Conservation (phyloP, 1,140 invertebrate species). For the Bombus soroeensis region DNA sequence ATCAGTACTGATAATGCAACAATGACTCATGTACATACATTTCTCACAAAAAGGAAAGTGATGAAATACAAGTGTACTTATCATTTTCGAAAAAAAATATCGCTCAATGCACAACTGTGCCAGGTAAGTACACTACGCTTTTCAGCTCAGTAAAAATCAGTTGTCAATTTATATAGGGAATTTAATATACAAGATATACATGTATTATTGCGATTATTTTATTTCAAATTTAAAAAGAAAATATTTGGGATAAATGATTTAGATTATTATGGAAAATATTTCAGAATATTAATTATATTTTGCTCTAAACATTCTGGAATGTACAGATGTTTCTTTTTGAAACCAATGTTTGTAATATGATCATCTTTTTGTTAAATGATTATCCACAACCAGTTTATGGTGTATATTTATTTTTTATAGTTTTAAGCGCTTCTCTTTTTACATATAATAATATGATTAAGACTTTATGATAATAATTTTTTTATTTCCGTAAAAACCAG, state of each 20-base stretch:
- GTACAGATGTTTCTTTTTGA: constrained; percentile 30
- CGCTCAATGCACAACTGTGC: constrained; percentile 45
- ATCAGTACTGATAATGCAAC: constrained; percentile 18
- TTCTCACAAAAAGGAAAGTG: constrained; percentile 8
- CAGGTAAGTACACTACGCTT: constrained; percentile 54
- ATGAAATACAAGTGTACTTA: constrained; percentile 33
- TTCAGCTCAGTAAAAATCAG: constrained; percentile 15
- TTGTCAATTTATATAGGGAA: constrained; percentile 11
- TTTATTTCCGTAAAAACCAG: constrained; percentile 68
- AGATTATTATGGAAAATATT: constrained; percentile 8
- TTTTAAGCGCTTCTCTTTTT: constrained; percentile 18
- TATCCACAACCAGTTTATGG: neutral
- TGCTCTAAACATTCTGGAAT: constrained; percentile 27
- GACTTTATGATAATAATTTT: constrained; percentile 44
- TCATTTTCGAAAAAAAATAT: constrained; percentile 7
- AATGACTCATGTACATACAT: constrained; percentile 35
- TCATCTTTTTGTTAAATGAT: neutral
- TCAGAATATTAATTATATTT: constrained; percentile 28
- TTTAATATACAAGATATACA: constrained; percentile 29
- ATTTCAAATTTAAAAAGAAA: neutral
- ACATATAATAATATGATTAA: constrained; percentile 21
- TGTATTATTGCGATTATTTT: constrained; percentile 24
- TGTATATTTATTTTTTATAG: constrained; percentile 47
- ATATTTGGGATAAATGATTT: constrained; percentile 3
- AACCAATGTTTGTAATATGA: constrained; percentile 18